phyloP scores from a whole-genome alignment of 2,888 invertebrate species.

The Phoenoteleia sp. region DNA sequence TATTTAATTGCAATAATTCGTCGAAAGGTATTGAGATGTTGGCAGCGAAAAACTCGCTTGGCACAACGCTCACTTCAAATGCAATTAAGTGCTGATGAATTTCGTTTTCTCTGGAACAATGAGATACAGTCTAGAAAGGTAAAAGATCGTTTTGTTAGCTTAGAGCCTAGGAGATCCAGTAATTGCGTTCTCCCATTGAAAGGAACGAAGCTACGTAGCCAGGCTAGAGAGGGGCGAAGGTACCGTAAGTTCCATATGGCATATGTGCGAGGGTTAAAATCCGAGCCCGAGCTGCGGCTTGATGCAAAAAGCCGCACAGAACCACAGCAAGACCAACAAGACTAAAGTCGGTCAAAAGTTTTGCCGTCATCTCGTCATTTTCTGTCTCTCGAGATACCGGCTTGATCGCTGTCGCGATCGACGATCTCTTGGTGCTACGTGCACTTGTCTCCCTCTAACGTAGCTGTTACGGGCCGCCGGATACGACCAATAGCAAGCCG shows the following conservation, averaged over 20 bases:
- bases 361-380: slow-evolving; percentile 64
- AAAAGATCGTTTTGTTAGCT: slow-evolving; percentile 37
- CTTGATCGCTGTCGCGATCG: slow-evolving; percentile 49
- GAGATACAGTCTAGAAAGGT: slow-evolving; percentile 30
- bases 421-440: slow-evolving; percentile 61
- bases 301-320: slow-evolving; percentile 29
- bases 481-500: slow-evolving; percentile 79
- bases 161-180: slow-evolving; percentile 22
- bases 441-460: slow-evolving; percentile 79
- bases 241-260: slow-evolving; percentile 63
- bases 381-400: slow-evolving; percentile 48
- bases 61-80: neutral
- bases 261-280: slow-evolving; percentile 59
- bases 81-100: slow-evolving; percentile 43
- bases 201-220: slow-evolving; percentile 25
- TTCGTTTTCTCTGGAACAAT: slow-evolving; percentile 50
- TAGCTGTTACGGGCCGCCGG: slow-evolving; percentile 77
- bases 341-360: slow-evolving; percentile 66
- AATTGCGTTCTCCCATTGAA: slow-evolving; percentile 53
- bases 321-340: slow-evolving; percentile 29
- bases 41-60: neutral
- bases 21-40: slow-evolving; percentile 3
- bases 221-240: neutral
- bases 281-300: slow-evolving; percentile 7
- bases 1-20: slow-evolving; percentile 15